Conservation (phyloP, 2,888 invertebrate genomes). For the Pemphredon lugubris region DNA sequence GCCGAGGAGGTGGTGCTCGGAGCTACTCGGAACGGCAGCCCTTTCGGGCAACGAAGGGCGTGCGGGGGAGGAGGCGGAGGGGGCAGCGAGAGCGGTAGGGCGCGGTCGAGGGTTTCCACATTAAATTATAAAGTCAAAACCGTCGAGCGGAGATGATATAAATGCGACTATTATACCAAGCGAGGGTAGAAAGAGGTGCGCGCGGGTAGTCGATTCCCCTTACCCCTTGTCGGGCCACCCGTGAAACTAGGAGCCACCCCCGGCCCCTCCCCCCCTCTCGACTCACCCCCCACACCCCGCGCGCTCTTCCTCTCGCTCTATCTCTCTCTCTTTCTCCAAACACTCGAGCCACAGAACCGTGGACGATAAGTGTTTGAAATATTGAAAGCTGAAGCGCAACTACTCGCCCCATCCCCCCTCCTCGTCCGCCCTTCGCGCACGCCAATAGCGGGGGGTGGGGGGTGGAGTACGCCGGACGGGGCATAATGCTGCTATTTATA, state of each 20-base stretch:
- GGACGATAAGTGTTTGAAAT: conserved; percentile 80
- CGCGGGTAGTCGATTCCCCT: conserved; percentile 47
- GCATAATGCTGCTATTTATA: conserved; percentile 76
- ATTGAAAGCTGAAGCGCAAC: conserved; percentile 78
- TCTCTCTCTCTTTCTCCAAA: conserved; percentile 1
- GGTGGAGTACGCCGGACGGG: conserved; percentile 48
- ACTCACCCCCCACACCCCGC: not conserved
- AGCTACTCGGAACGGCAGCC: conserved; percentile 61
- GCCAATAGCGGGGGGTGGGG: no score
- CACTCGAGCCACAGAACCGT: conserved; percentile 53
- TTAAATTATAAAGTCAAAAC: conserved; percentile 81
- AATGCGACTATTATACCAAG: conserved; percentile 80
- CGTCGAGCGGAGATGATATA: conserved; percentile 77
- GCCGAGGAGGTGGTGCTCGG: conserved; percentile 46
- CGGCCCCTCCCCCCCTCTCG: not conserved
- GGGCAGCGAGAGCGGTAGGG: conserved; percentile 36
- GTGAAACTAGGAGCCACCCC: conserved; percentile 36
- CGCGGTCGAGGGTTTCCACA: conserved; percentile 67
- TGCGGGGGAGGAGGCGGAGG: conserved; percentile 27
- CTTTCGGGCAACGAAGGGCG: conserved; percentile 59
- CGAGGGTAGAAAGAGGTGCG: conserved; percentile 28
- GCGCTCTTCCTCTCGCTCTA: not conserved
- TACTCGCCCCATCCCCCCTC: conserved; percentile 28
- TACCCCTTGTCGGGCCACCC: conserved; percentile 37
- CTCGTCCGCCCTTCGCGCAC: conserved; percentile 33